Base-by-base conservation (phyloP, 2,113 vertebrate species). In the Megaleporinus macrocephalus region DNA sequence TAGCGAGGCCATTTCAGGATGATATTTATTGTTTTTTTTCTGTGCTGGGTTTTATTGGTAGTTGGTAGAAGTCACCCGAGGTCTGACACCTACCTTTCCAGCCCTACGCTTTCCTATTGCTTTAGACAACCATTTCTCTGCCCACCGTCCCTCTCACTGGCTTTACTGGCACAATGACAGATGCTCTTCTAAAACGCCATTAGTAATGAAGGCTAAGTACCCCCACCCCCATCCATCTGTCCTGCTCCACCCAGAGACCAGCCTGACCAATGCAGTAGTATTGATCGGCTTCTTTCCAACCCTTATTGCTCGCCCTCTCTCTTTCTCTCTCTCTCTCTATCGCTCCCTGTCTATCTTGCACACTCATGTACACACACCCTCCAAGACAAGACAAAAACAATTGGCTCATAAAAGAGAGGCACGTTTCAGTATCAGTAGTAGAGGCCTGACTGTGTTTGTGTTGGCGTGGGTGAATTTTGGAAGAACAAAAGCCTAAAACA, bases 231-330 rank as follows among this genome's bases (percentile, higher is more conserved):
- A 81, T 29, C 30, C 73, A 57, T 82, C 41, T 44, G 47, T 79
- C 62, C 44, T 62, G n/a, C 78, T 82, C 65, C 76, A 71, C 70
- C 44, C 78, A 79, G 76, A 82, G 71, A 71, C 71, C 66, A 76
- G 80, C 63, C 24, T 29, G 75, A 85, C 81, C 73, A 75, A 71
- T 85, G 76, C 80, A 79, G 76, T 51, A 62, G 82, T 84, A 82
- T 84, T 81, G 83, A 84, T 82, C 65, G 6, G 33, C 27, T 70
- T 36, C 24, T n/a, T 29, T 30, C 24, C 10, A 20, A 41, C 47
- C 26, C 22, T 24, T 47, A 47, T 66, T 55, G 44, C 49, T 61
- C 30, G n/a, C 24, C 33, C 30, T 47, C 30, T 14, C 18, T 57
- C 30, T 57, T 16, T 66, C 41, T 53, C 36, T 12, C 26, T 47